Evolutionary conservation across 2,797 vertebrate genomes (phyloP), one percentile per base, ranked within the genome.

Genomic region (Aselliscus stoliczkanus): DNA sequence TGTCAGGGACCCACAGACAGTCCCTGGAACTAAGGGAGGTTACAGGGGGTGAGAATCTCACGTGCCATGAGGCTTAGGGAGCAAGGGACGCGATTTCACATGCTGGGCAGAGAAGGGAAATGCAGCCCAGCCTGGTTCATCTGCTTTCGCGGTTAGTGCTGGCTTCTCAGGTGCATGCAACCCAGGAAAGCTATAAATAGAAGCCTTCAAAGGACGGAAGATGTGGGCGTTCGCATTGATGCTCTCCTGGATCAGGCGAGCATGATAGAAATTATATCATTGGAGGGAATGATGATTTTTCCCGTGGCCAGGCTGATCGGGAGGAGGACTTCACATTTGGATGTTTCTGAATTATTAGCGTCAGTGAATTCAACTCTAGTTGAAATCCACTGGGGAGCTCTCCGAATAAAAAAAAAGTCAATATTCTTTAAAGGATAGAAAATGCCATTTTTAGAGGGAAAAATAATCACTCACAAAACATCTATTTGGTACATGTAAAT

Each of bases 61-160:
- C 1, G 42, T n/a, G 29, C 4, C 27, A 17, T 14, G 75, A 79
- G 79, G 67, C 75, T 44, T 67, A 37, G 50, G 0, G 2, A 90
- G 56, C 2, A n/a, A 81, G 15, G 62, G 64, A 39, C 2, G 1
- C 9, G 13, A 7, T 12, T 34, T 50, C 54, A 31, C 39, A 12
- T 0, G 25, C 88, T 52, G 42, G 27, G 65, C 81, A 77, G 79
- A 73, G 77, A 60, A 18, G 12, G 18, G 34, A 90, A 65, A 54
- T 11, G 34, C n/a, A 42, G 56, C 17, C 5, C 14, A 76, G 62
- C 58, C 29, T 39, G 1, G 29, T 23, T 73, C 96, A 75, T 58
- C 94, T 95, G 88, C 85, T 73, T 17, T 27, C 62, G n/a, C 64
- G 93, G 90, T 29, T 29, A 77, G 47, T 21, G 21, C 86, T 54